Base-by-base conservation (phyloP, 2,797 vertebrate genomes). In the Pangasius krempfi region DNA sequence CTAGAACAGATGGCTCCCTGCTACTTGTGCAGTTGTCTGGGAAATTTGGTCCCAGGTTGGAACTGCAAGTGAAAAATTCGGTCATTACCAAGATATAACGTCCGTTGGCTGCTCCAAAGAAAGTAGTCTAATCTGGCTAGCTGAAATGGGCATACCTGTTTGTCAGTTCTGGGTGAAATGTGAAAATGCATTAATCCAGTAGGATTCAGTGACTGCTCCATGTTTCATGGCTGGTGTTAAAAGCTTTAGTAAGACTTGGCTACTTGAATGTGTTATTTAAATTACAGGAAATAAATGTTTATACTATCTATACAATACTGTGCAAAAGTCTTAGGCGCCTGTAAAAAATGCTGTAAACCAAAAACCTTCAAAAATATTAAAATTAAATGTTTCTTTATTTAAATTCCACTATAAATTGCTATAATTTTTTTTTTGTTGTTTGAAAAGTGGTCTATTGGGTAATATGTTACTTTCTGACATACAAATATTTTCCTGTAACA, bases 171-270 rank as follows among this genome's bases (percentile, higher is more conserved):
- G n/a, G 47, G 16, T 52, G 47, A 78, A 78, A 52, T 78, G 22
- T 82, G 56, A 60, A 82, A 82, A 60, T 27, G 79, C 56, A 82
- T 60, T 81, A 60, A 81, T 81, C 33, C 20, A 40, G 33, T 6
- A 54, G 16, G 56, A 82, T 44, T 60, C 62, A 13, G 60, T 40
- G 54, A 81, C 79, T 81, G 79, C 13, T 27, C 2, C 56, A 60
- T 60, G 56, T 60, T 60, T 81, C 33, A 81, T 81, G 8, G 33
- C 37, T 58, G 79, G n/a, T 81, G 20, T 40, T 81, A 22, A 58
- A 81, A 25, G 33, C 33, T 5, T 58, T 20, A 81, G 75, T 52
- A 52, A 78, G 30, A 37, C 30, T 60, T 60, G 56, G 56, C 22
- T 82, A 25, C 20, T 40, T 60, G 56, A 37, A 25, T 33, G 20